Evolutionary conservation across 2,797 vertebrate species (phyloP).

Genomic region (Hylomyscus alleni): DNA sequence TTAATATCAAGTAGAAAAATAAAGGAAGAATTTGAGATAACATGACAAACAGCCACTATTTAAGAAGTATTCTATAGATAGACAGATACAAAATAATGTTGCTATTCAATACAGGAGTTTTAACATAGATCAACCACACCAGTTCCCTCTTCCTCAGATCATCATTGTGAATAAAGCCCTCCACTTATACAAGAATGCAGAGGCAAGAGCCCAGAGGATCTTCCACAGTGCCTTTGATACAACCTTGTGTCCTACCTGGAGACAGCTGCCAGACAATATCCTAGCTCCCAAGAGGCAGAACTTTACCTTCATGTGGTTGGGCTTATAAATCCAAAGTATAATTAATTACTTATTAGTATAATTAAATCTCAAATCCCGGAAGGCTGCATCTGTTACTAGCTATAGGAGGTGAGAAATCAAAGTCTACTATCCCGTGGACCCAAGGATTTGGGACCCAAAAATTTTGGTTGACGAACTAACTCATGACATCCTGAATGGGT

Average conservation of each 20-base stretch:
- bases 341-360: not conserved
- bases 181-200: not conserved
- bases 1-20: not conserved
- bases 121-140: not conserved
- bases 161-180: not conserved
- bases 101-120: conserved; percentile 20
- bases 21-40: conserved; percentile 39
- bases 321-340: not conserved
- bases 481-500: conserved; percentile 3
- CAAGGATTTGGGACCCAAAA: not conserved
- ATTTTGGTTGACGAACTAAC: conserved; percentile 2
- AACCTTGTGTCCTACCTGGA: not conserved
- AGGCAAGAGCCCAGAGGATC: not conserved
- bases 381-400: not conserved
- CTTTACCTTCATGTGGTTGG: not conserved
- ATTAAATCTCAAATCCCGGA: conserved; percentile 7
- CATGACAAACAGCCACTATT: not conserved
- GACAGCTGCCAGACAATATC: not conserved
- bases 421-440: not conserved
- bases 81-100: not conserved
- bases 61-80: not conserved
- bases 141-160: not conserved
- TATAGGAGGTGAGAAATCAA: conserved; percentile 25
- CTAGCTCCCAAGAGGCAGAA: not conserved
- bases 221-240: not conserved